Percentiles rank a stretch among this genome's conserved stretches.
Conservation (phyloP, 2,113 vertebrate genomes). For the Sceloporus tristichus region DNA sequence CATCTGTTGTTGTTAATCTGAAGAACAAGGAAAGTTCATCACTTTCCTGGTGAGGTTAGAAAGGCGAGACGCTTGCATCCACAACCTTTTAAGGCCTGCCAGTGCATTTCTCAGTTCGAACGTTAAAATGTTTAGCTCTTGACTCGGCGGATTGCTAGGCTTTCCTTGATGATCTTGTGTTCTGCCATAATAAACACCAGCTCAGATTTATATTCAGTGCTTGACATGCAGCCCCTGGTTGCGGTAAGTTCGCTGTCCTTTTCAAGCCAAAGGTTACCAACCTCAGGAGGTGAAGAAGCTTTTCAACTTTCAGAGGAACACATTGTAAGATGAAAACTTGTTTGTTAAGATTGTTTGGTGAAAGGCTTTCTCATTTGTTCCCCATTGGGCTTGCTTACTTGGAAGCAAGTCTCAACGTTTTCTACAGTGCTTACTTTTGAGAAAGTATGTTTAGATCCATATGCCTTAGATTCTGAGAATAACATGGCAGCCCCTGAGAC, state of each 20-base stretch:
- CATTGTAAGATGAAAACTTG: background rate
- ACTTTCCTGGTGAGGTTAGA: background rate
- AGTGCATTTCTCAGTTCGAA: background rate
- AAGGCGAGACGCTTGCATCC: background rate
- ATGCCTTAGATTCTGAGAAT: no score
- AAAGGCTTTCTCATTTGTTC: background rate
- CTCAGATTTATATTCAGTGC: background rate
- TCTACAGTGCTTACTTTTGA: background rate
- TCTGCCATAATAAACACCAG: background rate
- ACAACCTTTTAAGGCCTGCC: background rate
- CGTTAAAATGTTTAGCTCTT: background rate
- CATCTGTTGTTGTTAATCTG: background rate
- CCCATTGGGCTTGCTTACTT: background rate
- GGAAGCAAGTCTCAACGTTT: background rate
- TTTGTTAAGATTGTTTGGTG: background rate
- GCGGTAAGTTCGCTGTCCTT: background rate
- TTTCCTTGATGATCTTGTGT: background rate
- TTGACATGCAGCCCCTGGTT: background rate
- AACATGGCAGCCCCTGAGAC: no score
- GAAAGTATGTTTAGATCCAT: background rate
- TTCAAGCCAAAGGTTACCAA: background rate
- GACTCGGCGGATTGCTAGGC: background rate
- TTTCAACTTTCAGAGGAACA: background rate
- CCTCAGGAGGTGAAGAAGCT: background rate
- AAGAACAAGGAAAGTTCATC: background rate